A percentile compares a stretch with the other conserved stretches of the same genome.
These are phyloP conservation scores for Malacoctenus gilli DNA, from an alignment of 2,797 vertebrate genomes.

Conservation along the genomic window DNA sequence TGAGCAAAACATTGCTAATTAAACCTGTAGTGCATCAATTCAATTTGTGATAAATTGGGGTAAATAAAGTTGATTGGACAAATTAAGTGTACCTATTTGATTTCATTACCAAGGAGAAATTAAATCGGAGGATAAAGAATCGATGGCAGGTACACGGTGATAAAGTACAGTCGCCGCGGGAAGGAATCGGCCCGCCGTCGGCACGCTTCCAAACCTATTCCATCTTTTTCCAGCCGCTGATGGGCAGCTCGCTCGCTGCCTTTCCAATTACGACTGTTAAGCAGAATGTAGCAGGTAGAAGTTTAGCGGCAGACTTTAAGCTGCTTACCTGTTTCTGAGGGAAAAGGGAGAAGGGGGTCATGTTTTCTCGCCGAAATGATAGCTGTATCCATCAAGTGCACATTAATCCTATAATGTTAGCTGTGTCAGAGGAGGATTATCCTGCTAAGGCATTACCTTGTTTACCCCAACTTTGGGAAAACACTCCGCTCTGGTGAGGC, in stretches of 20 bases:
- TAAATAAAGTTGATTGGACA: slow-evolving; percentile 80
- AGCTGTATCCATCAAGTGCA: slow-evolving; percentile 66
- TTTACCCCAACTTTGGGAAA: slow-evolving; percentile 55
- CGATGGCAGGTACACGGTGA: slow-evolving; percentile 64
- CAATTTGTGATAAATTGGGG: slow-evolving; percentile 77
- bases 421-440: slow-evolving; percentile 64
- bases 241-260: slow-evolving; percentile 46
- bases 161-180: slow-evolving; percentile 47
- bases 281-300: slow-evolving; percentile 58
- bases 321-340: slow-evolving; percentile 69
- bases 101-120: slow-evolving; percentile 77
- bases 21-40: slow-evolving; percentile 75
- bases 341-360: slow-evolving; percentile 32
- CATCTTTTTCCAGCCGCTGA: slow-evolving; percentile 40
- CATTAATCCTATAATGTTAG: slow-evolving; percentile 66
- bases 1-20: slow-evolving; percentile 76
- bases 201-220: slow-evolving; percentile 52
- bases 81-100: slow-evolving; percentile 78
- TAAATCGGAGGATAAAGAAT: slow-evolving; percentile 72
- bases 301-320: slow-evolving; percentile 63
- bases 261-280: slow-evolving; percentile 69
- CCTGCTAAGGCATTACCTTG: slow-evolving; percentile 54
- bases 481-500: slow-evolving; percentile 18
- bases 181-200: slow-evolving; percentile 34
- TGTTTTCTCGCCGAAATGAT: slow-evolving; percentile 60